Evolutionary conservation across 2,113 vertebrate species (phyloP), one percentile per base, ranked within the genome.

Genomic region (Dicaeum eximium): DNA sequence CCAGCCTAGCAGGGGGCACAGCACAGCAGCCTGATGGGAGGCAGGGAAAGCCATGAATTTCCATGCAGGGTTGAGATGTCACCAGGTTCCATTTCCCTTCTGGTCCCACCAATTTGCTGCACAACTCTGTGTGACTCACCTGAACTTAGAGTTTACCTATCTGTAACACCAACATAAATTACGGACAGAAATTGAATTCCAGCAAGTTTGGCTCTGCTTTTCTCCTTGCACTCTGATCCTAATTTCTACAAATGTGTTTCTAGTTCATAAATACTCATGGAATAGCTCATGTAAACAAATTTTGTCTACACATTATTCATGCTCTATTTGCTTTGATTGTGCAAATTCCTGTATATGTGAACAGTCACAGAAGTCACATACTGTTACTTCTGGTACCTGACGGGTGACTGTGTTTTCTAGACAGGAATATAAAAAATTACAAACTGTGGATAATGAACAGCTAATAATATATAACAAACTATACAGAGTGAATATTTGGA

Each of bases 251-350:
- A 95, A 91, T 2, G 3, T 67, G 40, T 81, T 80, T 88, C 48
- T 89, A 78, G 88, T 37, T 95, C 80, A 93, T 92, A 94, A 92
- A 95, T 94, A 94, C 93, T 74, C 91, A 94, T 11, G 3, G 28
- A 84, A 86, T 56, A 84, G 47, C 67, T 92, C 65, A 78, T 84
- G 91, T 88, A 94, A 94, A 93, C 77, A 94, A 74, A 67, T 86
- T 92, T 92, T 88, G 15, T 37, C 85, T 88, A 51, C 27, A 3
- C 33, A 79, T 94, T 95, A 86, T 86, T 95, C 77, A 93, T 51
- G 86, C 77, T 60, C 91, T 92, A 83, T 88, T 95, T 94, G 71
- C 45, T 94, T 93, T 83, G 82, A 93, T 73, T 93, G 88, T 83
- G 71, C 31, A 86, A 70, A 38, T 66, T 94, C 47, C 54, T 93